Evolutionary conservation across 2,888 invertebrate species (phyloP), one percentile per base, ranked within the genome.

Genomic region (Polietes domitor): DNA sequence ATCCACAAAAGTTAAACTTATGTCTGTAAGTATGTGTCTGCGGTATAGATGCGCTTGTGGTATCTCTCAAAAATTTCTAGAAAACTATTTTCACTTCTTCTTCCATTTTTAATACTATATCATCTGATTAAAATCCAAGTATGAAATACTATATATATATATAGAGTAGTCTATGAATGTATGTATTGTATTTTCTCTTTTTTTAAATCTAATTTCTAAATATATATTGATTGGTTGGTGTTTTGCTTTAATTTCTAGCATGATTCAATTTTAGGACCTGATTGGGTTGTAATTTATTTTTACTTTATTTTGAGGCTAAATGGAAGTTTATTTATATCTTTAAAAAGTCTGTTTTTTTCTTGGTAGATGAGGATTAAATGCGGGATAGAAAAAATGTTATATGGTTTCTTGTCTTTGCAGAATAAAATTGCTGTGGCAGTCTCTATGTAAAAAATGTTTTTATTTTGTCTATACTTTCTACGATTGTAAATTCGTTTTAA

Each of bases 1-100:
- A 19, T 68, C 15, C 24, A 43, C 61, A 43, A n/a, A n/a, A 4
- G 28, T 43, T 32, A 61, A n/a, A 61, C 41, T 61, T 21, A 41
- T 6, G 21, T 61, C 7, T 41, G 50, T 32, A 53, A 53, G 26
- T 37, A 19, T 15, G 50, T 32, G 19, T 21, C 24, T 55, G 12
- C 24, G 47, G n/a, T 12, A 41, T 10, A 41, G 41, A 41, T 41
- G 41, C 47, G 21, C 6, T 71, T 85, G 37, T 77, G 21, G 43
- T 68, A 53, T 53, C 77, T 76, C 85, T 87, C 81, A 88, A 88
- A 88, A 88, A 88, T 88, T 87, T 86, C 87, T 88, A 88, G 87
- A 88, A 88, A 88, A 88, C 88, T 88, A 88, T 86, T 85, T 75
- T 80, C 82, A 74, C 63, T 53, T 43, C 41, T 65, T 70, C 61